These are phyloP conservation scores for Xerus rutilus DNA, from an alignment of 2,797 vertebrate genomes.

Conservation along the genomic window DNA sequence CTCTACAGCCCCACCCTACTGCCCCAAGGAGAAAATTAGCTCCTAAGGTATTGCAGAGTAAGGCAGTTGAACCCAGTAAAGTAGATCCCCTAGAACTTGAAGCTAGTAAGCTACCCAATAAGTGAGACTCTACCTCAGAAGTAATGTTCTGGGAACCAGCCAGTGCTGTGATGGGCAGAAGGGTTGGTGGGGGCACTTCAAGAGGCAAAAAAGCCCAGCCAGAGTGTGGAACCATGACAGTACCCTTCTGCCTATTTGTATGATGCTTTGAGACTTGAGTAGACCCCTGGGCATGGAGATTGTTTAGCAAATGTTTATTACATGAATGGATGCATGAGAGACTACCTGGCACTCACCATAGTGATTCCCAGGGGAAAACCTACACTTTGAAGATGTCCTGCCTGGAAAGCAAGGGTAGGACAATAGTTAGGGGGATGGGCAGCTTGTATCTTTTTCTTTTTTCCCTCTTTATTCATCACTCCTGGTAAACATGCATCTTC, in stretches of 20 bases:
- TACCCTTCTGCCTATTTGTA: not conserved
- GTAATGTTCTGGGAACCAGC: not conserved
- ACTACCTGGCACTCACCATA: not conserved
- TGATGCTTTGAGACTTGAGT: not conserved
- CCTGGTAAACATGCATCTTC: not conserved
- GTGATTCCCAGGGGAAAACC: not conserved
- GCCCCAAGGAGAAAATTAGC: not conserved
- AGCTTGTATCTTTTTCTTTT: not conserved
- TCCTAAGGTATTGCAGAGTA: not conserved
- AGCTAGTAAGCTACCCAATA: not conserved
- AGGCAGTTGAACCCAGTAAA: not conserved
- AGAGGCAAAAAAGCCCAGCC: not conserved
- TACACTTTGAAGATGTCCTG: not conserved
- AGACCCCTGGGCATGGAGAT: not conserved
- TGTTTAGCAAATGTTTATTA: slow-evolving; percentile 21
- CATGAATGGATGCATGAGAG: not conserved
- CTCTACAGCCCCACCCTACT: not conserved
- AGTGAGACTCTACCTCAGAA: not conserved
- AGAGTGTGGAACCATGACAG: not conserved
- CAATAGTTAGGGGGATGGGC: not conserved
- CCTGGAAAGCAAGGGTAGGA: not conserved
- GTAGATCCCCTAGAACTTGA: not conserved
- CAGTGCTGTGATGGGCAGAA: not conserved
- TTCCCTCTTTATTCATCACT: not conserved
- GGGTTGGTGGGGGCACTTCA: not conserved